These are phyloP conservation scores for Cryptosula pallasiana DNA, from an alignment of 2,888 invertebrate genomes.

Conservation along the genomic window DNA sequence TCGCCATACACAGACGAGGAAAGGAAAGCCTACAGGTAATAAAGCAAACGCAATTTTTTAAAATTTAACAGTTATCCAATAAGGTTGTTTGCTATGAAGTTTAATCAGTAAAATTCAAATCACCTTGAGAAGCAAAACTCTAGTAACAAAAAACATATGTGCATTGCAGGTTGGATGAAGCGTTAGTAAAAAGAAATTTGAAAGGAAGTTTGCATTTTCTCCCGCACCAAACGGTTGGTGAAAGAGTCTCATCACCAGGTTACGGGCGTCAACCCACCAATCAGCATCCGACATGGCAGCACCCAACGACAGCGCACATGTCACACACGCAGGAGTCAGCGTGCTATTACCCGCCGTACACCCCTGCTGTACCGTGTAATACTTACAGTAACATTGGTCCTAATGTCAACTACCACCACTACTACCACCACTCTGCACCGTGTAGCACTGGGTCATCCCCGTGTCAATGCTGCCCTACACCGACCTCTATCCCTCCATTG, in stretches of 20 bases:
- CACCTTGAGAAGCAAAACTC: neutral
- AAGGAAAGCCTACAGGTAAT: slow-evolving; percentile 6
- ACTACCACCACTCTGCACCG: slow-evolving; percentile 1
- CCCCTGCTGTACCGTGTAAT: neutral
- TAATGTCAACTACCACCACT: slow-evolving; percentile 20
- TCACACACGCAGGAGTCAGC: neutral
- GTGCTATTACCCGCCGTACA: neutral
- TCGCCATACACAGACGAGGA: slow-evolving; percentile 18
- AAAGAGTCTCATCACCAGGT: neutral
- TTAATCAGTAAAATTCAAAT: neutral
- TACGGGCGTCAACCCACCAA: neutral
- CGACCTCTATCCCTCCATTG: neutral
- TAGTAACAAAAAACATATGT: neutral
- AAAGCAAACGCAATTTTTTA: too few species aligned
- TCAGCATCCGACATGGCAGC: neutral
- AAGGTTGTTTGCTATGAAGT: neutral
- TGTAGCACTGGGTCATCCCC: neutral
- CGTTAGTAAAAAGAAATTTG: neutral
- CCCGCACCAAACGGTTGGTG: neutral
- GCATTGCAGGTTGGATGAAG: slow-evolving; percentile 17
- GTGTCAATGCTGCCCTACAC: neutral
- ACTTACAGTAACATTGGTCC: neutral
- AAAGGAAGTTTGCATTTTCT: neutral
- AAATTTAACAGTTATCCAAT: neutral
- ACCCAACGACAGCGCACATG: neutral